Evolutionary conservation across 2,888 invertebrate species (phyloP).

Genomic region (Odontocolon sp.): DNA sequence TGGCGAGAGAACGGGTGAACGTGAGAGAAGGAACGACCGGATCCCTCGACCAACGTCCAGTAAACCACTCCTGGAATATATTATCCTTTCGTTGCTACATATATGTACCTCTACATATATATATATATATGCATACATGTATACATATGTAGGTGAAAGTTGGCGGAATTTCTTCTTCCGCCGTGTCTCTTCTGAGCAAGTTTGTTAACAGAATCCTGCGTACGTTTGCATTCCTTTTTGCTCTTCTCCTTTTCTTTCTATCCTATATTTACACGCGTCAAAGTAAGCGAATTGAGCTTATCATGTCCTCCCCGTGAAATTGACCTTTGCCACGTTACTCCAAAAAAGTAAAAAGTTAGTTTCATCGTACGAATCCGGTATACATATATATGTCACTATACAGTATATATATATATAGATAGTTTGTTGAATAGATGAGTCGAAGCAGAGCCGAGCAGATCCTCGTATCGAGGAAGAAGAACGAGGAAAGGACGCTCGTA

Average conservation of each 20-base stretch:
- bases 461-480: conserved; percentile 6
- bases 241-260: background rate
- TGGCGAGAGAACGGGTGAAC: conserved; percentile 24
- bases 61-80: conserved; percentile 66
- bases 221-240: conserved; percentile 12
- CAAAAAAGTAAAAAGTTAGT: too few relatives aligned
- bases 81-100: conserved; percentile 62
- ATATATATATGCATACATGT: background rate
- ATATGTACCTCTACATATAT: too few relatives aligned
- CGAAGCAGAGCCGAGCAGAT: background rate
- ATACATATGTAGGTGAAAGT: background rate
- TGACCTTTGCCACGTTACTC: too few relatives aligned
- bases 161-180: background rate
- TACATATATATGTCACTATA: background rate
- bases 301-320: too few relatives aligned
- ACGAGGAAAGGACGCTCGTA: conserved; percentile 49
- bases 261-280: background rate
- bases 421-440: background rate
- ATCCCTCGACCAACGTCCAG: conserved; percentile 60
- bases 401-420: background rate
- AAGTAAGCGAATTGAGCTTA: too few relatives aligned
- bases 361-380: too few relatives aligned
- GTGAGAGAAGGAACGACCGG: conserved; percentile 25
- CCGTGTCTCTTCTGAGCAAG: conserved; percentile 1
- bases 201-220: conserved; percentile 22